Conservation (phyloP, 2,113 vertebrate species). For the Orientallactaga bullata region DNA sequence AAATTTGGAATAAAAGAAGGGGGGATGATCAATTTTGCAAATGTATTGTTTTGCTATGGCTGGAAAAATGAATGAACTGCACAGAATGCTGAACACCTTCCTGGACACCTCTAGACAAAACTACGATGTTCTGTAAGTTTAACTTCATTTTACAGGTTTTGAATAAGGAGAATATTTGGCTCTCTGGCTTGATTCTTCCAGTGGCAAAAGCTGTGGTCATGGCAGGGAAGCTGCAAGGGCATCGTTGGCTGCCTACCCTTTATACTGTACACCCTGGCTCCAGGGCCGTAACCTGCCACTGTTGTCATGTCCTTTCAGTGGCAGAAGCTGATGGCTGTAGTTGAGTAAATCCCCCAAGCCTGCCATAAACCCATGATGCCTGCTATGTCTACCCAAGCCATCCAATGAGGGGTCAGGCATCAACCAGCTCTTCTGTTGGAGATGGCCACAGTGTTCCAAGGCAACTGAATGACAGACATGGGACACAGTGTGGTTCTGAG, state of each 20-base stretch:
- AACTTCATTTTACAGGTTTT: neutral
- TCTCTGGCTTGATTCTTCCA: too few species aligned
- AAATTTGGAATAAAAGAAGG: neutral
- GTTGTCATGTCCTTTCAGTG: too few species aligned
- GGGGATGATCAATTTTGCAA: neutral
- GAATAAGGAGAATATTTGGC: neutral
- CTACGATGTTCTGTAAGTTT: too few species aligned
- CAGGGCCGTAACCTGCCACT: too few species aligned
- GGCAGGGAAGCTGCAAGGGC: too few species aligned
- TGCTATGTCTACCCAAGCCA: too few species aligned
- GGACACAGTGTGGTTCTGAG: conserved; percentile 90
- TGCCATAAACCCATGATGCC: too few species aligned
- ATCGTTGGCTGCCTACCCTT: too few species aligned
- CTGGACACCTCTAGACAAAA: neutral
- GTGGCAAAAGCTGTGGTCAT: too few species aligned
- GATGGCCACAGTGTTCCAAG: conserved; percentile 85
- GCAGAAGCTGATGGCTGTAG: too few species aligned
- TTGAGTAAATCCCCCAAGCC: too few species aligned
- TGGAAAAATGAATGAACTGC: neutral
- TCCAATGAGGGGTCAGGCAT: conserved; percentile 86
- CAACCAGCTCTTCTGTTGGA: conserved; percentile 84
- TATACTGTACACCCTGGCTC: too few species aligned
- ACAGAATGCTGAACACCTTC: neutral
- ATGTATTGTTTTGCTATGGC: neutral
- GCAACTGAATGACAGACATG: conserved; percentile 92